phyloP scores from a whole-genome alignment of 1,140 invertebrate genomes.

The Bathynomus jamesi region DNA sequence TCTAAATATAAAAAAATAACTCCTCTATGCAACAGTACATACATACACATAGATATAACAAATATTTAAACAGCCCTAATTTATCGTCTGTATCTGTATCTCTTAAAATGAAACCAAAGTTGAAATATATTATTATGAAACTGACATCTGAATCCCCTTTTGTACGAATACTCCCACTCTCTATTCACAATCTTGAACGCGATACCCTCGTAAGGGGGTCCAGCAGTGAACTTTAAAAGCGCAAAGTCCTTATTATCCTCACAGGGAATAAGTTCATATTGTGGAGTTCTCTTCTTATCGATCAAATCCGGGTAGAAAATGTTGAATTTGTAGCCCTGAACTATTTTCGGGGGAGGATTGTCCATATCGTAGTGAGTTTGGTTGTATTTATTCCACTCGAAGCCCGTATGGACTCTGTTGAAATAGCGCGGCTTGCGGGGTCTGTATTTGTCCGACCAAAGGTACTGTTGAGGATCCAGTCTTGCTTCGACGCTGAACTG shows the following conservation, averaged over 20 bases:
- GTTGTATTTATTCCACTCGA: conserved; percentile 99
- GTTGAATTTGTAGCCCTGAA: conserved; percentile 99
- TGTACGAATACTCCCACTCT: conserved; percentile 99
- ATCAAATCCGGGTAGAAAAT: conserved; percentile 99
- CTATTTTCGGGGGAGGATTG: conserved; percentile 99
- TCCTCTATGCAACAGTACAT: no score
- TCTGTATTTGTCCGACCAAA: conserved; percentile 97
- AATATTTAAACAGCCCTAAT: not conserved
- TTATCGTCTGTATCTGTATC: conserved; percentile 90
- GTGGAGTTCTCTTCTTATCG: conserved; percentile 85
- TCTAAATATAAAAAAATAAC: no score
- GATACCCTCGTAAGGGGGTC: conserved; percentile 98
- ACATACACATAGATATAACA: no score
- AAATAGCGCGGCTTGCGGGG: conserved; percentile 96
- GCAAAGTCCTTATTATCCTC: conserved; percentile 91
- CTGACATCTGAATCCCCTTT: conserved; percentile 93
- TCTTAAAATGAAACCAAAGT: conserved; percentile 98
- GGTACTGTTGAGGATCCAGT: conserved; percentile 75
- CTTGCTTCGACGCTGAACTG: conserved; percentile 85
- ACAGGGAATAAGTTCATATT: conserved; percentile 84
- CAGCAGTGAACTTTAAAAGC: conserved; percentile 83
- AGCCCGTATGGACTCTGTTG: conserved; percentile 80
- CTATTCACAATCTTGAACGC: conserved; percentile 98
- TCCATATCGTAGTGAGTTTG: conserved; percentile 99
- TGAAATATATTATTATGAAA: conserved; percentile 99